Base-by-base conservation (phyloP, 2,113 vertebrate species). In the Aptenodytes forsteri region DNA sequence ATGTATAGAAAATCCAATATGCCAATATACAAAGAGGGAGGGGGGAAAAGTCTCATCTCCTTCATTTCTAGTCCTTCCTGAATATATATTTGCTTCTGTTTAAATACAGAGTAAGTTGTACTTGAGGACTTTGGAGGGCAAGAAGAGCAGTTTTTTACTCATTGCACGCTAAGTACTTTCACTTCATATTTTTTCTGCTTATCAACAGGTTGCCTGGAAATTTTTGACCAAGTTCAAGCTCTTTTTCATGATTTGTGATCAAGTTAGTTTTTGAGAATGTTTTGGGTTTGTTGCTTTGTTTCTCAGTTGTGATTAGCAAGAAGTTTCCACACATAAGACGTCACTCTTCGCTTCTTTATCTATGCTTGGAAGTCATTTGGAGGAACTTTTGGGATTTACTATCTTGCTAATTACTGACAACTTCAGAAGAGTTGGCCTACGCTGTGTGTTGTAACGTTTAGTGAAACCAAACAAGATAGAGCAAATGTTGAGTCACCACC, bases 401-500 rank as follows among this genome's bases (percentile, higher is more conserved):
- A 42, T 42, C 23, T 83, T 76, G 32, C 3, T 83, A 47, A 66
- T 27, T 32, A 11, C 46, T 83, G 50, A 75, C 13, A 83, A 18
- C 42, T 79, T 44, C 46, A 70, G 36, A 47, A 90, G 61, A 11
- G 12, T 36, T 54, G 30, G 34, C 6, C 21, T 66, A 26, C 3
- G 2, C 7, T n/a, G 1, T 58, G 13, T 46, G 21, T 86, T 11
- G 1, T 15, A 71, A 7, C 0, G 1, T 44, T 75, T 49, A 36
- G 42, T 64, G 67, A 76, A 94, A 83, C 8, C 8, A 86, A 89
- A 67, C 2, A 47, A 70, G 66, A 49, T 3, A 62, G 10, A 75
- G 23, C 16, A 79, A 79, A 71, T 0, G 0, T 12, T 58, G 81
- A 71, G 34, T 52, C 18, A 58, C 9, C 0, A 2, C 7, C 27